Conservation (phyloP, 2,797 vertebrate species). For the Danio albolineatus region DNA sequence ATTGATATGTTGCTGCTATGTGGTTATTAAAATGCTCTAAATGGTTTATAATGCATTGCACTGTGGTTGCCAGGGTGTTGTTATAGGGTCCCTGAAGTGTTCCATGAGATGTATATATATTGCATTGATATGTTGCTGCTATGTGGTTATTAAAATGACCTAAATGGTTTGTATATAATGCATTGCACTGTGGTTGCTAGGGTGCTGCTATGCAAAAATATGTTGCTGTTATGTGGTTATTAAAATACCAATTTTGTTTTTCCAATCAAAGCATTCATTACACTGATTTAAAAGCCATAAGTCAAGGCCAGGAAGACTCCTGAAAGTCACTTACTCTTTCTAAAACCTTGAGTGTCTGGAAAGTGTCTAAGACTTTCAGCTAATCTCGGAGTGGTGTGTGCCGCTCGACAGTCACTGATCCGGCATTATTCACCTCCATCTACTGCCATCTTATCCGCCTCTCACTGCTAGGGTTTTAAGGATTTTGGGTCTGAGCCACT, state of each 20-base stretch:
- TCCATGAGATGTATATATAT: too few species aligned
- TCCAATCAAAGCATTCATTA: too few species aligned
- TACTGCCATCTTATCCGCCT: constrained; percentile 26
- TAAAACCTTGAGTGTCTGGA: constrained; percentile 31
- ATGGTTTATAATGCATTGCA: background rate
- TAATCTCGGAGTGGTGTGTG: constrained; percentile 38
- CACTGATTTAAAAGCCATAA: constrained; percentile 39
- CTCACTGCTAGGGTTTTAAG: constrained; percentile 4
- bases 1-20: background rate
- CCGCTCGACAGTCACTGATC: constrained; percentile 34
- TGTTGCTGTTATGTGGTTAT: too few species aligned
- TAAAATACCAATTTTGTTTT: background rate
- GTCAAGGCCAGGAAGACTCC: background rate
- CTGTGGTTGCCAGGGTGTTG: background rate
- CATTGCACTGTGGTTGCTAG: too few species aligned
- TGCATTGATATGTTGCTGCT: too few species aligned
- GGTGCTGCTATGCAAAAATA: too few species aligned
- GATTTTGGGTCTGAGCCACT: constrained; percentile 11
- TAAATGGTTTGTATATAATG: too few species aligned
- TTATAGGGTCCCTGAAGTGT: too few species aligned
- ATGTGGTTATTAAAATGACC: too few species aligned
- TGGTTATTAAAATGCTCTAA: background rate
- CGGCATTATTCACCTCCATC: constrained; percentile 32
- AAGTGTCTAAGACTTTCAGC: constrained; percentile 35
- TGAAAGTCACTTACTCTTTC: constrained; percentile 33